Percentiles rank a stretch among this genome's conserved stretches.
Conservation (phyloP, 2,113 vertebrate species). For the Guaruba guarouba region DNA sequence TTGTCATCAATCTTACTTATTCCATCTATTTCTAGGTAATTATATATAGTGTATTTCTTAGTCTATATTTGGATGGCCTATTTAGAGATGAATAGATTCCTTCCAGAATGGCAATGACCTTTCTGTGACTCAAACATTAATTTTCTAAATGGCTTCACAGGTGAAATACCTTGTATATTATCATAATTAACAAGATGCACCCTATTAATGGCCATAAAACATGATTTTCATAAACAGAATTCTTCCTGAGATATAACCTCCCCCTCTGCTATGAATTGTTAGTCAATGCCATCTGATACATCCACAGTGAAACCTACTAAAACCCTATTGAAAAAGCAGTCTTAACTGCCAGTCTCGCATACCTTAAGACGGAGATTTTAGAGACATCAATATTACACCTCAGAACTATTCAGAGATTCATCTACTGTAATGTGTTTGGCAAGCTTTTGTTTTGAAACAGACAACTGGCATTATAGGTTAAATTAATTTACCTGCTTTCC, state of each 20-base stretch:
- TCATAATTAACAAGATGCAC: conserved; percentile 35
- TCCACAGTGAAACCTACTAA: not conserved
- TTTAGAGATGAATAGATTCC: conserved; percentile 37
- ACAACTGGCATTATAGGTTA: not conserved
- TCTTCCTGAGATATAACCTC: not conserved
- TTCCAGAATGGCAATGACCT: conserved; percentile 41
- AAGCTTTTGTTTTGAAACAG: not conserved
- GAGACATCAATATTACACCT: not conserved
- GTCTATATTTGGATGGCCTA: conserved; percentile 1
- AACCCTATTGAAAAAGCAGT: not conserved
- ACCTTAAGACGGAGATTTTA: not conserved
- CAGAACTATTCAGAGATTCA: not conserved
- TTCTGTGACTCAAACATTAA: conserved; percentile 45
- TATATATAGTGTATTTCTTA: conserved; percentile 41
- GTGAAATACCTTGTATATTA: conserved; percentile 49
- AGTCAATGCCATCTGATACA: not conserved
- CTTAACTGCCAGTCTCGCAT: not conserved
- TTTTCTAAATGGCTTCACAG: conserved; percentile 53
- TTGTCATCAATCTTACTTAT: conserved; percentile 46
- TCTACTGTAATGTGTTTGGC: not conserved
- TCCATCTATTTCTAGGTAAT: conserved; percentile 41
- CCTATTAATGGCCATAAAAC: conserved; percentile 4
- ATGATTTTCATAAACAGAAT: conserved; percentile 19
- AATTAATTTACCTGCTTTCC: not conserved
- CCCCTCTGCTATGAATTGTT: not conserved